Evolutionary conservation across 2,888 invertebrate species (phyloP).

Genomic region (Acronicta aceris): DNA sequence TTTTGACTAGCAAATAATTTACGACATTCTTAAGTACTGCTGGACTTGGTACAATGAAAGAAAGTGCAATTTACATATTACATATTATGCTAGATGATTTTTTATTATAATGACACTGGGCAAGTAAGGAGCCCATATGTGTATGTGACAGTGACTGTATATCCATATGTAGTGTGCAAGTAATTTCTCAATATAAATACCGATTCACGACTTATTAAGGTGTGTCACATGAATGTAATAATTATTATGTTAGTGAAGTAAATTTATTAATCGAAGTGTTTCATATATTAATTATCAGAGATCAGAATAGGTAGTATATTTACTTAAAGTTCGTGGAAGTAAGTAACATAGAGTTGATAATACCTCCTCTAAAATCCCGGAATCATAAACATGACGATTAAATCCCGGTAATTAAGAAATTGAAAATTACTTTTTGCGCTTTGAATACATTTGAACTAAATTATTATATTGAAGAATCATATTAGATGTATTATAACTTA

Average conservation of each 20-base stretch:
- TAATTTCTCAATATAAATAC: constrained; percentile 4
- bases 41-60: constrained; percentile 62
- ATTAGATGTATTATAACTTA: no score
- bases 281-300: constrained; percentile 14
- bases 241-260: constrained; percentile 5
- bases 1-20: constrained; percentile 80
- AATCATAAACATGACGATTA: no score
- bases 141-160: not conserved
- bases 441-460: no score
- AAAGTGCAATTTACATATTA: constrained; percentile 67
- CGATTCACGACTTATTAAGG: constrained; percentile 10
- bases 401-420: no score
- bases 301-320: no score
- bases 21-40: constrained; percentile 49
- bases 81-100: constrained; percentile 36
- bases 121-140: not conserved
- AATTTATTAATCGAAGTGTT: constrained; percentile 19
- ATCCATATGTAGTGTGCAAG: constrained; percentile 16
- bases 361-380: no score
- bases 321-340: no score
- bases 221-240: constrained; percentile 13
- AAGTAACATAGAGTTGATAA: no score
- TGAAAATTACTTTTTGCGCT: no score
- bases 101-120: constrained; percentile 28
- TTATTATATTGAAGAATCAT: no score